Percentiles rank a stretch among this genome's conserved stretches.
Conservation (phyloP, 2,888 invertebrate genomes). For the Artemia sp. region DNA sequence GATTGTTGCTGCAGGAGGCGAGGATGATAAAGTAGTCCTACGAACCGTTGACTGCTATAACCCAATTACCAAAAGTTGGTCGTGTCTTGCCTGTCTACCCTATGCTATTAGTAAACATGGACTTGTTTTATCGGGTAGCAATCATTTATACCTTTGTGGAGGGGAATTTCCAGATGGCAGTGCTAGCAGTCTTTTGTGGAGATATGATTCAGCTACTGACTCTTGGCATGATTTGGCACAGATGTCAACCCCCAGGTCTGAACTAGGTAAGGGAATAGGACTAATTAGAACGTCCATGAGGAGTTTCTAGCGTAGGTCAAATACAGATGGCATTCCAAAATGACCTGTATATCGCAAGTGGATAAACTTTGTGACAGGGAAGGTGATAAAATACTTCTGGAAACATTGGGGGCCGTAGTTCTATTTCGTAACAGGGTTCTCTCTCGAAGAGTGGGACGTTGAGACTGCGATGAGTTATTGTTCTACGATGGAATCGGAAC, state of each 20-base stretch:
- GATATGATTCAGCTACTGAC: conserved; percentile 36
- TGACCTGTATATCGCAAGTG: no score
- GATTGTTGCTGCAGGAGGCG: conserved; percentile 37
- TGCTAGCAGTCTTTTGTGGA: conserved; percentile 34
- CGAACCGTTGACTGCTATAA: conserved; percentile 37
- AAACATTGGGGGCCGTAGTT: no score
- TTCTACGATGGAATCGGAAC: no score
- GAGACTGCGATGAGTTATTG: no score
- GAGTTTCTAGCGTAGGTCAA: background rate
- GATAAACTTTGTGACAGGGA: no score
- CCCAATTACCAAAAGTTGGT: conserved; percentile 33
- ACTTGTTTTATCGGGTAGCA: conserved; percentile 35
- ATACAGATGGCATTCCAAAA: background rate
- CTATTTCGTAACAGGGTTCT: no score
- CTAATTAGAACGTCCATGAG: background rate
- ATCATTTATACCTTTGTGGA: conserved; percentile 35
- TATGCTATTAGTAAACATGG: conserved; percentile 38
- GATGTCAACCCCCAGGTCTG: conserved; percentile 36
- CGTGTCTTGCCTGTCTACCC: conserved; percentile 35
- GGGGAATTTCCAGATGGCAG: conserved; percentile 39
- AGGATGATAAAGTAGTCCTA: conserved; percentile 38
- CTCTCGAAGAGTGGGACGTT: no score
- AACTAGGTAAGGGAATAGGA: conserved; percentile 32
- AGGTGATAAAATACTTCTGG: no score
- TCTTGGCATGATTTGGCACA: conserved; percentile 37